These are phyloP conservation scores for Macrosiphum euphorbiae DNA, from an alignment of 2,888 invertebrate genomes.

Conservation along the genomic window DNA sequence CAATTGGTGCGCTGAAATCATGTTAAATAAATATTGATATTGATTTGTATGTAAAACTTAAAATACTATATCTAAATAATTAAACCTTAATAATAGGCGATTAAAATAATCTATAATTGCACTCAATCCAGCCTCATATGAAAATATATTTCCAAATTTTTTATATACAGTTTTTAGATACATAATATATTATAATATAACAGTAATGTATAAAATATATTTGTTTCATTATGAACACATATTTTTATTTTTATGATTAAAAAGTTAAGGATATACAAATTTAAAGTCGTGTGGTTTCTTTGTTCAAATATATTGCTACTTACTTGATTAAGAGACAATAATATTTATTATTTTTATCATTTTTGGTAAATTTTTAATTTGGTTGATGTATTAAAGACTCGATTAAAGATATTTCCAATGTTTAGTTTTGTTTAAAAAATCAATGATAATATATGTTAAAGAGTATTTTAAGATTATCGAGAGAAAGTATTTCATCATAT, in stretches of 20 bases:
- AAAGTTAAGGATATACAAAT: background rate
- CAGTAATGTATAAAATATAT: background rate
- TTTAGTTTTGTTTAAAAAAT: background rate
- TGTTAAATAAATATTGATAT: background rate
- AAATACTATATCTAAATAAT: conserved; percentile 6
- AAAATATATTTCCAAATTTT: conserved; percentile 45
- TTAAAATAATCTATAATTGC: conserved; percentile 43
- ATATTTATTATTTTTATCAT: background rate
- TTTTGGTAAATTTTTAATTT: background rate
- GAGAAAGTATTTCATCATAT: background rate
- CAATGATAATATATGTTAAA: background rate
- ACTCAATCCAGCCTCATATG: conserved; percentile 62
- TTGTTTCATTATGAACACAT: background rate
- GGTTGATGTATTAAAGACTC: background rate
- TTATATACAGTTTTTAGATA: conserved; percentile 39
- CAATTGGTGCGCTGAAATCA: background rate
- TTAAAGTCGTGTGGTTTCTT: background rate
- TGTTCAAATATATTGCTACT: background rate
- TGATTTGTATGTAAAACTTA: background rate
- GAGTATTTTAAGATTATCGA: background rate
- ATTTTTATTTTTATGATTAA: background rate
- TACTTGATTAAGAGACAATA: background rate
- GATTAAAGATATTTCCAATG: background rate
- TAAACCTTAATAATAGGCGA: background rate
- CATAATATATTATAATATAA: background rate